Percentiles rank a stretch among this genome's conserved stretches.
Conservation (phyloP, 2,113 vertebrate species). For the Psilopogon haemacephalus region DNA sequence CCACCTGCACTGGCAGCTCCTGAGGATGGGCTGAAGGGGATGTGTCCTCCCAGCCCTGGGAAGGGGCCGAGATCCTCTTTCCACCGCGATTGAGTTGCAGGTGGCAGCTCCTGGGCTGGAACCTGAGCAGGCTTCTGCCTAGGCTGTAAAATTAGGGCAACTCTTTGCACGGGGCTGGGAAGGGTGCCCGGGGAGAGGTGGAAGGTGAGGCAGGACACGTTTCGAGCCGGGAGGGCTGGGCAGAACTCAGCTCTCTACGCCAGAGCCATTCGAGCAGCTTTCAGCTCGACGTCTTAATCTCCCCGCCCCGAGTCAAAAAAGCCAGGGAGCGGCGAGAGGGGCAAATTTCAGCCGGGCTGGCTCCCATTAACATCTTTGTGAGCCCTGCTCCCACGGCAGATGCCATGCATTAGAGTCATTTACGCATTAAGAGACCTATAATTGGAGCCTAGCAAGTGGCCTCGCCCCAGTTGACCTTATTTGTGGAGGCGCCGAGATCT, state of each 20-base stretch:
- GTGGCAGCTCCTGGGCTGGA: not conserved
- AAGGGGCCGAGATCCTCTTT: conserved; percentile 47
- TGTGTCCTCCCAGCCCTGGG: not conserved
- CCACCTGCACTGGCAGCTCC: conserved; percentile 47
- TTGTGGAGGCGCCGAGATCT: conserved; percentile 71
- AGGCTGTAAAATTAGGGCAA: conserved; percentile 5
- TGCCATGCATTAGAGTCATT: conserved; percentile 72
- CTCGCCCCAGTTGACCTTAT: conserved; percentile 78
- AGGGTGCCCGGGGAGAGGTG: not conserved
- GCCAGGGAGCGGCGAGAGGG: not conserved
- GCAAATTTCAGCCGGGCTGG: conserved; percentile 2
- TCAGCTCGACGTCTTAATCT: not conserved
- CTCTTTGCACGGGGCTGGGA: not conserved
- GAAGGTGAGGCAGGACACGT: conserved; percentile 17
- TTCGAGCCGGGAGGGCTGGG: not conserved
- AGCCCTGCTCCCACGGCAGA: conserved; percentile 58
- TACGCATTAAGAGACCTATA: conserved; percentile 74
- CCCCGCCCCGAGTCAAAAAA: conserved; percentile 11
- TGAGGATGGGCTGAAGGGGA: conserved; percentile 32
- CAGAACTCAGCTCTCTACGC: not conserved
- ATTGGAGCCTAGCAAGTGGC: conserved; percentile 74
- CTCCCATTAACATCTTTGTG: conserved; percentile 28
- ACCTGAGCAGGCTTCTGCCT: conserved; percentile 8
- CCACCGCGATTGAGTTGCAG: conserved; percentile 50
- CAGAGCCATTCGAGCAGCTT: not conserved